Base-by-base conservation (phyloP, 2,797 vertebrate genomes). In the Anomalospiza imberbis region DNA sequence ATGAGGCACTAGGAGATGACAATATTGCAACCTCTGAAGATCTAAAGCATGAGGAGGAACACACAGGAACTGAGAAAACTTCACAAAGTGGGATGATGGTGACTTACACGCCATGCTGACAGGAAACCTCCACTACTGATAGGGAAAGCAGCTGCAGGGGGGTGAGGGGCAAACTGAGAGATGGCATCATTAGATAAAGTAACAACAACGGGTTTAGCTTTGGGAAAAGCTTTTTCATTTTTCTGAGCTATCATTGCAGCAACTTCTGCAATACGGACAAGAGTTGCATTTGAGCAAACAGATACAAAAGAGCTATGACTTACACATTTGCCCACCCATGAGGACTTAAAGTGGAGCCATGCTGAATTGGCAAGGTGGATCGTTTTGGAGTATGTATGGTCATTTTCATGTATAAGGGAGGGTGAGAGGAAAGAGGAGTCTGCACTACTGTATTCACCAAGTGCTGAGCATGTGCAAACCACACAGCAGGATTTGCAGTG, bases 21-120 rank as follows among this genome's bases (percentile, higher is more conserved):
- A 67, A 9, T 5, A 38, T 3, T 1, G 0, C 5, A 0, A 11
- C 8, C 29, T 22, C 44, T 13, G 28, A n/a, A 80, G 55, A 58
- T 11, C 36, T 61, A 32, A 60, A 71, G 36, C 53, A 28, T 6
- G 36, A 61, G 18, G 13, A 36, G 58, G 18, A 13, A 28, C 36
- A 40, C 26, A 40, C 26, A 29, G 58, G 28, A 60, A 60, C 57
- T 12, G 34, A 28, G 36, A 40, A 40, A 61, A 20, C 36, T 10
- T 60, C 26, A 38, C 58, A 38, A 29, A 14, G 36, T 20, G 26
- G 17, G 36, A 38, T 29, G 58, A 38, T 38, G 8, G 36, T 40
- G 26, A 19, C 17, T 60, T 40, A 13, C 36, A 20, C 3, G 38
- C 36, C 36, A 20, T 10, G 26, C 8, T 32, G 57, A 47, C 80